Base-by-base conservation (phyloP, 2,888 invertebrate genomes). In the Cordilura impudica region DNA sequence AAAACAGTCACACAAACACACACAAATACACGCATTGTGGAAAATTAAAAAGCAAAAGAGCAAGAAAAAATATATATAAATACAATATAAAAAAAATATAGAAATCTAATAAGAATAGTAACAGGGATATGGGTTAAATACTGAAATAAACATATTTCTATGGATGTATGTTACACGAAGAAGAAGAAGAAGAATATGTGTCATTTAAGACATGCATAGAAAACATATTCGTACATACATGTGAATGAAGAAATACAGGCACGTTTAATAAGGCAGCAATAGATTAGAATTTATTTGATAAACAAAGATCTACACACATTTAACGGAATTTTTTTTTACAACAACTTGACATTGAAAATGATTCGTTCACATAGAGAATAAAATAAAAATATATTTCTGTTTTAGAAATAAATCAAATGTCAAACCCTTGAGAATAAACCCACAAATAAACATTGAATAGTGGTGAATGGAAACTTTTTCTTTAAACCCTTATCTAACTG, bases 281-380 rank as follows among this genome's bases (percentile, higher is more conserved):
- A 21, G 12, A 49, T 49, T 26, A 75, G 56, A 49, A 69, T 69
- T 75, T 61, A 75, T 61, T 69, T 54, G 39, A 63, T 16, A 53
- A 47, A 35, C 29, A 47, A 71, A 26, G 29, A 69, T 14, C 31
- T 45, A 73, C 60, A 71, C 65, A 78, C 26, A 16, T 49, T 23
- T 49, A 58, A 39, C 16, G 19, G 12, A 16, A 26, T 3, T 19
- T 60, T 31, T 26, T 45, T 45, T 45, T 35, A 51, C 58, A 71
- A 53, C 53, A 61, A 75, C 39, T 81, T 81, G 82, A 81, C 82
- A 82, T 81, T 82, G 81, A 82, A 82, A 81, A 82, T 58, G 49
- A 78, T n/a, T n/a, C n/a, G 58, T 73, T 80, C 45, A 29, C n/a
- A 21, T n/a, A 7, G 5, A 18, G 21, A 39, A 19, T 23, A 4